phyloP scores from a whole-genome alignment of 2,888 invertebrate species.

The Cephus pulcher region DNA sequence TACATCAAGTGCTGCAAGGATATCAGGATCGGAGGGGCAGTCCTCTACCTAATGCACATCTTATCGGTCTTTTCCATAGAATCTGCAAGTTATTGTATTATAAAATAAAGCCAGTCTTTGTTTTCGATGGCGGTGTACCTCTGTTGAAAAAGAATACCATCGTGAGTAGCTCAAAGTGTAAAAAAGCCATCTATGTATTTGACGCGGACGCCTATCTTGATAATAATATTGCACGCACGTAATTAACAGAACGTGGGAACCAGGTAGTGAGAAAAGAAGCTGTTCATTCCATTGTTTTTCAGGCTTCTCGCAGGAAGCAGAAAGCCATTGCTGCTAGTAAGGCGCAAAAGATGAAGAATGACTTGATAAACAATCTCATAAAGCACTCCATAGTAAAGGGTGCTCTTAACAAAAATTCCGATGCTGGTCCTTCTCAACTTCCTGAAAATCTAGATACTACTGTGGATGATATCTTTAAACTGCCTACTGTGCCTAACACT shows the following conservation, averaged over 20 bases:
- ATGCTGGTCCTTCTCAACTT: constrained; percentile 25
- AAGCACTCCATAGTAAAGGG: constrained; percentile 84
- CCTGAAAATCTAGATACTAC: constrained; percentile 27
- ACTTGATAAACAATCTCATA: constrained; percentile 81
- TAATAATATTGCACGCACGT: constrained; percentile 52
- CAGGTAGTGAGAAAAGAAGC: constrained; percentile 57
- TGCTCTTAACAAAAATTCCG: constrained; percentile 70
- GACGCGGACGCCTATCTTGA: constrained; percentile 44
- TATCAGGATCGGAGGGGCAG: constrained; percentile 89
- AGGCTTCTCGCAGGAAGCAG: constrained; percentile 82
- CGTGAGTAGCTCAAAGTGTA: constrained; percentile 70
- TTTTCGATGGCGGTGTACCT: constrained; percentile 98
- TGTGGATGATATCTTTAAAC: constrained; percentile 71
- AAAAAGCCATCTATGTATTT: neutral
- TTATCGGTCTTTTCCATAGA: constrained; percentile 92
- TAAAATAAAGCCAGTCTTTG: constrained; percentile 95
- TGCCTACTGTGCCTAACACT: constrained; percentile 68
- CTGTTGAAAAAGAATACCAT: constrained; percentile 91
- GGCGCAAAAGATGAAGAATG: constrained; percentile 76
- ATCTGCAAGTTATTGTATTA: constrained; percentile 96
- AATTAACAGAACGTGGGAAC: constrained; percentile 57
- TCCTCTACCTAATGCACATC: constrained; percentile 89
- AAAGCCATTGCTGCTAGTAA: constrained; percentile 71
- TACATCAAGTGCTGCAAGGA: constrained; percentile 97
- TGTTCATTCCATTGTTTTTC: constrained; percentile 57